Evolutionary conservation across 2,113 vertebrate genomes (phyloP).

Genomic region (Mesocricetus auratus): DNA sequence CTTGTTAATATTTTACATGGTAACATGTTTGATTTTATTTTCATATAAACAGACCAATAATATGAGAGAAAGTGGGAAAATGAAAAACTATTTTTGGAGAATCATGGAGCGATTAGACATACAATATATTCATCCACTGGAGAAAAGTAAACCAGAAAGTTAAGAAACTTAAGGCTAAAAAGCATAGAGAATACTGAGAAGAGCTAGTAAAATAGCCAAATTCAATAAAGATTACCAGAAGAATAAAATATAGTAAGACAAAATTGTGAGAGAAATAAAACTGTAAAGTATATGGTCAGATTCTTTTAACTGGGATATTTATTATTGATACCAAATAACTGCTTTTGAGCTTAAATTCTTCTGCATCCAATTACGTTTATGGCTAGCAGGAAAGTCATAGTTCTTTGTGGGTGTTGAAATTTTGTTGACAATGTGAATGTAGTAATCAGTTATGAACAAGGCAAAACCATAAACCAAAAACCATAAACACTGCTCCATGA

Average conservation of each 20-base stretch:
- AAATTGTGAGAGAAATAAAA: neutral
- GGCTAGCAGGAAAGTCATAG: constrained; percentile 14
- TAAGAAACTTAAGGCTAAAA: neutral
- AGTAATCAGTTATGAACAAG: constrained; percentile 70
- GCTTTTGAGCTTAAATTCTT: constrained; percentile 16
- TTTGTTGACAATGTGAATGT: constrained; percentile 60
- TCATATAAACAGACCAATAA: neutral
- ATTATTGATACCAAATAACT: neutral
- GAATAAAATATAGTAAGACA: neutral
- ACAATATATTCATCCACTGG: neutral
- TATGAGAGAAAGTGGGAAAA: neutral
- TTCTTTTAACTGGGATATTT: constrained; percentile 39
- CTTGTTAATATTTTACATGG: neutral
- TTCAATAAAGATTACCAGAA: neutral
- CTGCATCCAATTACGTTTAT: constrained; percentile 18
- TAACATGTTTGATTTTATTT: neutral
- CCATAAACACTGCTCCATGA: neutral
- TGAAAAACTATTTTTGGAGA: neutral
- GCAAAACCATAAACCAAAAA: constrained; percentile 23
- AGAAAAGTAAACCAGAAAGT: neutral
- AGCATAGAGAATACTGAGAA: neutral
- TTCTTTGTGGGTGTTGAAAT: constrained; percentile 68
- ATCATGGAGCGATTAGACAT: neutral
- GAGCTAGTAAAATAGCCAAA: neutral
- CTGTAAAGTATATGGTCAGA: neutral